A percentile compares a stretch with the other conserved stretches of the same genome.
These are phyloP conservation scores for Pseudopleuronectes americanus DNA, from an alignment of 2,797 vertebrate species.

Conservation along the genomic window DNA sequence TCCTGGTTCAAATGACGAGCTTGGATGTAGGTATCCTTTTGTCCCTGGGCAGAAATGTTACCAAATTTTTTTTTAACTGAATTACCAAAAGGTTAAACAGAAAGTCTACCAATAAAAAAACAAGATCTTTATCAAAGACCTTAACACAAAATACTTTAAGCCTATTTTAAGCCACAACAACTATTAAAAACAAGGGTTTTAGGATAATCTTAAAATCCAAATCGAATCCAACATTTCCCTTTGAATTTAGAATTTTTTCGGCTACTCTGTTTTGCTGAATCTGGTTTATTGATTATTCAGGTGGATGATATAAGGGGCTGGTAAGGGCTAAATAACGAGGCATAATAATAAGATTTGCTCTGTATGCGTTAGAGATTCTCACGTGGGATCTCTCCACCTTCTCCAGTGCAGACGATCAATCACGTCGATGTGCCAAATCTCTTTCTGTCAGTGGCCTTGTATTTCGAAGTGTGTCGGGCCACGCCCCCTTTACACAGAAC, in stretches of 20 bases:
- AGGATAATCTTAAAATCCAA: neutral
- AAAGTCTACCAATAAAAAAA: neutral
- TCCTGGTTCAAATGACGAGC: neutral
- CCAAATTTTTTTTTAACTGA: neutral
- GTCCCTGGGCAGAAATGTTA: neutral
- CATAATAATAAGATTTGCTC: conserved; percentile 23
- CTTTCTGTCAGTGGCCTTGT: conserved; percentile 58
- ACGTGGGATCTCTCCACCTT: conserved; percentile 12
- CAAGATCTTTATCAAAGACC: neutral
- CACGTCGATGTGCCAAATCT: conserved; percentile 71
- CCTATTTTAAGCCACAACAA: conserved; percentile 4
- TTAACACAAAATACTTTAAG: conserved; percentile 4
- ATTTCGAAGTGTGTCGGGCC: conserved; percentile 40
- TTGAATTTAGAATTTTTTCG: conserved; percentile 13
- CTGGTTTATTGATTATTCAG: conserved; percentile 29
- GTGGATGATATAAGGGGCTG: conserved; percentile 23
- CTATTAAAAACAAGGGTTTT: neutral
- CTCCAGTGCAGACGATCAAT: conserved; percentile 40
- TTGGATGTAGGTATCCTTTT: neutral
- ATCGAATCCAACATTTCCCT: neutral
- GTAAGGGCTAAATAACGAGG: conserved; percentile 75
- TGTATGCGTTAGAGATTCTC: conserved; percentile 16
- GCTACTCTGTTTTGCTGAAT: conserved; percentile 22
- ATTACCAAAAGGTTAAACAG: conserved; percentile 19
- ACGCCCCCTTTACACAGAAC: conserved; percentile 33